Base-by-base conservation (phyloP, 2,888 invertebrate species). In the Folsomia manolachei region DNA sequence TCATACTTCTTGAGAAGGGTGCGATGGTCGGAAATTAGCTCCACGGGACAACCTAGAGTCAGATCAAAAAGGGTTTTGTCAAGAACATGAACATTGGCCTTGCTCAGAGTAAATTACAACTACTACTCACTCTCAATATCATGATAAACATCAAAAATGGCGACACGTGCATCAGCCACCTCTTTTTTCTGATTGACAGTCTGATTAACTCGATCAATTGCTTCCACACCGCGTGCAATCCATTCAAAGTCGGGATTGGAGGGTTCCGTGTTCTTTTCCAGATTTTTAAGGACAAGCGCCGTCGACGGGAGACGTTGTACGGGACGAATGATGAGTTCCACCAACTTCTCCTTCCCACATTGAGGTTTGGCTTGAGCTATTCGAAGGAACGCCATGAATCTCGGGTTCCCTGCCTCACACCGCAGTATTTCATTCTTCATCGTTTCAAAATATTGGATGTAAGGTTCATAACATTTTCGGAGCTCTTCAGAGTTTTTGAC, bases 311-410 rank as follows among this genome's bases (percentile, higher is more conserved):
- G 88, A 83, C 99, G 89, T 87, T 99, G 98, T 81, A 99, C 97
- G 72, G 98, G 98, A 83, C 98, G 89, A 83, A 99, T 98, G 85
- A 99, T 89, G 80, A 99, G 88, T 85, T 99, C 98, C 84, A 94
- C 93, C 82, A 99, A 87, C 83, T 92, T 94, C 86, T 98, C 97
- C 81, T 97, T 89, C 26, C 96, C 95, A 85, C 97, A 98, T 84
- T 98, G 97, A 7, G 96, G 94, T 84, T 91, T 92, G 53, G 78
- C 80, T 86, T 94, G 93, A 84, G 94, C 91, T 82, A 96, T 95
- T 88, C 97, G 97, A 79, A 98, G 89, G 87, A 98, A 98, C 82
- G 97, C 97, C 87, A 97, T 96, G 88, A 99, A 99, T 84, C 96
- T 89, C 56, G 96, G 95, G 86, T 96, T 95, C 82, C 90, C 91